Conservation (phyloP, 2,888 invertebrate species). For the Adelphocoris suturalis region DNA sequence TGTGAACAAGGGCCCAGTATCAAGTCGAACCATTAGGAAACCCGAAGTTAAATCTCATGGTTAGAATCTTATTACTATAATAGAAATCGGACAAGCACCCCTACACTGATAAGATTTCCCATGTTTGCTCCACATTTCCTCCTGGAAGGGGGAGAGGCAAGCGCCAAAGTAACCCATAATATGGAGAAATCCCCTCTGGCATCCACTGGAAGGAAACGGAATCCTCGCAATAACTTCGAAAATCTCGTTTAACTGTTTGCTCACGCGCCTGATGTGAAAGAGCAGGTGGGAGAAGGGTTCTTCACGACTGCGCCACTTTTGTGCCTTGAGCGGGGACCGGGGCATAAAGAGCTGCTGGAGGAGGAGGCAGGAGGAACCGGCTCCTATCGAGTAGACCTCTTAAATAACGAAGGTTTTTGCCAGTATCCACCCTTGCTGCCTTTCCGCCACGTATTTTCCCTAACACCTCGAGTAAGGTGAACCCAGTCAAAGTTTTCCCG, state of each 20-base stretch:
- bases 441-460: slow-evolving; percentile 36
- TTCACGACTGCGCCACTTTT: slow-evolving; percentile 45
- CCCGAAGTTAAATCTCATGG: background rate
- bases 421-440: slow-evolving; percentile 26
- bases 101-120: slow-evolving; percentile 1
- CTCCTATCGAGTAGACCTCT: slow-evolving; percentile 49
- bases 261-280: slow-evolving; percentile 59
- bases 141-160: background rate
- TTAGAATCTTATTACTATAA: slow-evolving; percentile 27
- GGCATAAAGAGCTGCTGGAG: slow-evolving; percentile 1
- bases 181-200: background rate
- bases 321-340: slow-evolving; percentile 4
- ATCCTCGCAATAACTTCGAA: slow-evolving; percentile 58
- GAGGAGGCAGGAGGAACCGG: slow-evolving; percentile 10
- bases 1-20: background rate
- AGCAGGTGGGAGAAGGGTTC: slow-evolving; percentile 9
- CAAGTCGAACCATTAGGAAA: background rate
- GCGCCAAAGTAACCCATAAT: slow-evolving; percentile 29
- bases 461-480: slow-evolving; percentile 19
- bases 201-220: slow-evolving; percentile 6
- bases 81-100: slow-evolving; percentile 17
- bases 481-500: slow-evolving; percentile 43
- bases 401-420: slow-evolving; percentile 59
- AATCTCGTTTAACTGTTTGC: slow-evolving; percentile 62
- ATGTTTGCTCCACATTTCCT: slow-evolving; percentile 22